Base-by-base conservation (phyloP, 1,140 invertebrate species). In the Harpegnathos saltator region DNA sequence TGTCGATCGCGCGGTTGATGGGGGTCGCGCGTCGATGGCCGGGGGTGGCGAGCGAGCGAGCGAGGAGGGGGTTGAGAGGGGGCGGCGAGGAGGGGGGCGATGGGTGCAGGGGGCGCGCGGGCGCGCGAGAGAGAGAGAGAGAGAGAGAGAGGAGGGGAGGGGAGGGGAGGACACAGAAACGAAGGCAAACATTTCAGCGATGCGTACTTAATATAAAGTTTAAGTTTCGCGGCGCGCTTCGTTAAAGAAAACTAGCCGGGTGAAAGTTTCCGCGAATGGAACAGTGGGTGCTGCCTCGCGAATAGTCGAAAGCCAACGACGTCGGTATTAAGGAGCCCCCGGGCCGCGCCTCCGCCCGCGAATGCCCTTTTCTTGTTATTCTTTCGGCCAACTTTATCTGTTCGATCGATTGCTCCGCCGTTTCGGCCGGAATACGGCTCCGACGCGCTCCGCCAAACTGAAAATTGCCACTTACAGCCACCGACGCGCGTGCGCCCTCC, bases 201-300 rank as follows among this genome's bases (percentile, higher is more conserved):
- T 84, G 75, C 61, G 75, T 84, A 84, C 59, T 84, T 84, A 83
- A 83, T 83, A 80, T 84, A 84, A 84, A 84, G 33, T 84, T 84
- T 19, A 84, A 84, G 63, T 81, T 84, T 68, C 66, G 54, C 44
- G 68, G 65, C 65, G 63, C 56, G 75, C 75, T 84, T 80, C 75
- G 77, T 84, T 84, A 84, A 84, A 84, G 82, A 84, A 84, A 84
- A 84, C 75, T 84, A 71, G 48, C 71, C 81, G 75, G 48, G n/a
- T 61, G 56, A 71, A 84, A 84, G 82, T 84, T 84, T 81, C 17
- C 75, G n/a, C 75, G 65, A 48, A 58, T 38, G 52, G 75, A 80
- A 69, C 52, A 71, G 65, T 59, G 15, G 65, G 52, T 71, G 58
- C 65, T 71, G 58, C 65, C 69, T 69, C 33, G 22, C 26, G 52